A percentile compares a stretch with the other conserved stretches of the same genome.
These are phyloP conservation scores for Drosophila punjabiensis DNA, from an alignment of 1,140 invertebrate genomes.

Conservation along the genomic window DNA sequence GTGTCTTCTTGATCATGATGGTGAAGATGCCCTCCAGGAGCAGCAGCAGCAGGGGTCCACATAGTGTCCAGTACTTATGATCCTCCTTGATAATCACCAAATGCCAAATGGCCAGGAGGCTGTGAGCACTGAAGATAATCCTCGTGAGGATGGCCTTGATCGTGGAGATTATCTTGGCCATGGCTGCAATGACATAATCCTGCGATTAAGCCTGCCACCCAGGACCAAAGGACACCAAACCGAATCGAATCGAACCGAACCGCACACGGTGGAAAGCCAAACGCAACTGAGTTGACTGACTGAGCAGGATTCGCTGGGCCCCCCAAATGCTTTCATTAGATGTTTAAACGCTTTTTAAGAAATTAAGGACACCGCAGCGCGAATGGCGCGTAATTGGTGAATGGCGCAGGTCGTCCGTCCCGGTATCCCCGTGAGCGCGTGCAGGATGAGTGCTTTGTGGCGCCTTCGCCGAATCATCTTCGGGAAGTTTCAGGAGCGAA, in stretches of 20 bases:
- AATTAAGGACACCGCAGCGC: conserved; percentile 78
- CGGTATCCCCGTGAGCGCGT: conserved; percentile 3
- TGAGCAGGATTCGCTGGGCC: conserved; percentile 55
- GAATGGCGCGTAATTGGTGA: conserved; percentile 77
- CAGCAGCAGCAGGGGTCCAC: conserved; percentile 90
- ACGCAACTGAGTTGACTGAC: conserved; percentile 72
- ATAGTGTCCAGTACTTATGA: conserved; percentile 91
- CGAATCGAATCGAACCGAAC: conserved; percentile 55
- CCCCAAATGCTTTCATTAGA: conserved; percentile 77
- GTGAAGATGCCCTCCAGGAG: conserved; percentile 94
- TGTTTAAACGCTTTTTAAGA: conserved; percentile 83
- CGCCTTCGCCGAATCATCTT: conserved; percentile 34
- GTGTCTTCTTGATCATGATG: conserved; percentile 93
- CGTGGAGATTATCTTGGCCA: conserved; percentile 91
- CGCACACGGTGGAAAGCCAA: conserved; percentile 69
- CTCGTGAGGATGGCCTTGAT: conserved; percentile 93
- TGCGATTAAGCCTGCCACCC: conserved; percentile 3
- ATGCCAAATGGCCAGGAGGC: conserved; percentile 93
- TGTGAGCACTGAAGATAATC: conserved; percentile 92
- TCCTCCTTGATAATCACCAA: conserved; percentile 91
- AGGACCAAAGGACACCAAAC: conserved; percentile 12
- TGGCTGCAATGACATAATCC: conserved; percentile 72
- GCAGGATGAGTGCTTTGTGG: conserved; percentile 33
- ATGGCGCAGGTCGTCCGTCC: conserved; percentile 46
- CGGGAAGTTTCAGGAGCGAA: conserved; percentile 19